Percentiles rank a stretch among this genome's conserved stretches.
Conservation (phyloP, 2,888 invertebrate genomes). For the Drosophila kanekoi region DNA sequence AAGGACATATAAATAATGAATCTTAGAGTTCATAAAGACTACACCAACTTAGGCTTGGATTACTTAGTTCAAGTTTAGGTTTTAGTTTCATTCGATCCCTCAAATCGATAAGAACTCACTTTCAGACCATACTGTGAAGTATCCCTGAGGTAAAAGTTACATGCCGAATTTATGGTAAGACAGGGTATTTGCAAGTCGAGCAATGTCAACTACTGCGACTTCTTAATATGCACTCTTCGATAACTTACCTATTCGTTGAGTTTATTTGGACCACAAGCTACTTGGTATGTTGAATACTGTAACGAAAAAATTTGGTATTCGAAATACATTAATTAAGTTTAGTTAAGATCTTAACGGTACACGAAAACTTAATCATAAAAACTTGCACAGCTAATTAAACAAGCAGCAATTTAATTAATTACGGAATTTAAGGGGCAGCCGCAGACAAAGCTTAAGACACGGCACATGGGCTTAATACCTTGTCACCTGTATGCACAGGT, state of each 20-base stretch:
- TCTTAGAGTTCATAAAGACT: too few species aligned
- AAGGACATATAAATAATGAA: too few species aligned
- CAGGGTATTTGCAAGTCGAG: too few species aligned
- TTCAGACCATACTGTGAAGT: too few species aligned
- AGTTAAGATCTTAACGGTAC: constrained; percentile 46
- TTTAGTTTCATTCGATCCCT: too few species aligned
- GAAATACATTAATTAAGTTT: constrained; percentile 51
- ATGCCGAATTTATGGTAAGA: too few species aligned
- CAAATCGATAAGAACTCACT: too few species aligned
- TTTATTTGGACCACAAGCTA: constrained; percentile 15
- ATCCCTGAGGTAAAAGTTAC: too few species aligned
- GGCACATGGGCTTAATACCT: constrained; percentile 26
- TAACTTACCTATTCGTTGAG: constrained; percentile 32
- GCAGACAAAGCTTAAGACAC: constrained; percentile 45
- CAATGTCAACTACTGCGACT: too few species aligned
- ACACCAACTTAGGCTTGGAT: too few species aligned
- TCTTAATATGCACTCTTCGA: too few species aligned
- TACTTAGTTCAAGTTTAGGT: too few species aligned
- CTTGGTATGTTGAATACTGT: constrained; percentile 40
- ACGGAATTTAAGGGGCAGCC: constrained; percentile 11
- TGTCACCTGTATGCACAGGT: constrained; percentile 63
- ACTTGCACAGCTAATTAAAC: constrained; percentile 68
- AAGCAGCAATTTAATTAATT: constrained; percentile 77
- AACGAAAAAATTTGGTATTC: constrained; percentile 37
- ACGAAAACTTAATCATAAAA: constrained; percentile 57